Conservation (phyloP, 2,888 invertebrate species). For the Pristionchus exspectatus region DNA sequence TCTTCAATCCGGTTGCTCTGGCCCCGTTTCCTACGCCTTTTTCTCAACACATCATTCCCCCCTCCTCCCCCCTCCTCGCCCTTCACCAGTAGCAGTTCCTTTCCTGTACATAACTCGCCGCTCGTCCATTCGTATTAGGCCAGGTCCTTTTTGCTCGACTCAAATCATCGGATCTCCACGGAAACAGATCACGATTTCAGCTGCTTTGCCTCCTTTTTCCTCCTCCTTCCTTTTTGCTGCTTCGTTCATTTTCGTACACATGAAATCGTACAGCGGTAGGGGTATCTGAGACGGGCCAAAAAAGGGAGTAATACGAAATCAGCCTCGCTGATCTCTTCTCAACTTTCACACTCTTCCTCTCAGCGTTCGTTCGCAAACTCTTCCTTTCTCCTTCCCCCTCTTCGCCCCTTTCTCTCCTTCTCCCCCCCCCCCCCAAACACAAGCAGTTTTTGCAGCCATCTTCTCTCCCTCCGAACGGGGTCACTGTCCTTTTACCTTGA, state of each 20-base stretch:
- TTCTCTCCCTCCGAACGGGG: slow-evolving; percentile 19
- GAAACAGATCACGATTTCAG: background rate
- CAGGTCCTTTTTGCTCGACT: background rate
- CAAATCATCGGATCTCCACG: background rate
- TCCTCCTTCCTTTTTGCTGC: background rate
- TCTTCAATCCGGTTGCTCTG: background rate
- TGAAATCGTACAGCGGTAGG: background rate
- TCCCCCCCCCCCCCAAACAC: slow-evolving; percentile 3
- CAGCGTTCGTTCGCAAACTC: background rate
- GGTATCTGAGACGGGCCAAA: background rate
- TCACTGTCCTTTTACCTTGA: slow-evolving; percentile 31
- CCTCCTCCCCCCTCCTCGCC: background rate
- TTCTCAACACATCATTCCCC: slow-evolving; percentile 41
- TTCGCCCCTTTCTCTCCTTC: background rate
- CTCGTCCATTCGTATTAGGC: background rate
- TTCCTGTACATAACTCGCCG: background rate
- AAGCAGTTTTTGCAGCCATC: slow-evolving; percentile 1
- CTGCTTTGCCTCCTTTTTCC: background rate
- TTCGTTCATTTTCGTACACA: background rate
- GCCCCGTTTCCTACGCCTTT: slow-evolving; percentile 37
- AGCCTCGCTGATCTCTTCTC: no score
- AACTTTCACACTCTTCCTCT: background rate
- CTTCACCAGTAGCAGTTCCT: background rate
- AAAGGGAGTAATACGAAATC: background rate
- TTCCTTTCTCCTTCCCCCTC: background rate